These are phyloP conservation scores for Callocephalon fimbriatum DNA, from an alignment of 2,113 vertebrate species.

Conservation along the genomic window DNA sequence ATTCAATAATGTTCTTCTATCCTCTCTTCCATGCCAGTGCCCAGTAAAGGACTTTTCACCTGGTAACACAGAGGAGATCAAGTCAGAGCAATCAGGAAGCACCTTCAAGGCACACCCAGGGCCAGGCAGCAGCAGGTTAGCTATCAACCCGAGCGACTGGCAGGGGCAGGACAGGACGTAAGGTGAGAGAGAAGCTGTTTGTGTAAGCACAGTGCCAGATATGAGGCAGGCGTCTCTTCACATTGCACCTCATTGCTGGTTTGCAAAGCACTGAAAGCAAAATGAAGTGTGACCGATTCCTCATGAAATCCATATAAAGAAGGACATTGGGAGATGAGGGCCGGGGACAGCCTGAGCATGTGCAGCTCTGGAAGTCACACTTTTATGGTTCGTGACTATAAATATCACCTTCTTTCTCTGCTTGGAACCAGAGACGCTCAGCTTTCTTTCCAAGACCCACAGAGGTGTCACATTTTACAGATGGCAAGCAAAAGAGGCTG, in stretches of 20 bases:
- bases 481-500: not conserved
- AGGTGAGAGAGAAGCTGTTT: not conserved
- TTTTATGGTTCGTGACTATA: conserved; percentile 18
- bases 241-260: not conserved
- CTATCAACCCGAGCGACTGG: not conserved
- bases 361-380: not conserved
- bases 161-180: not conserved
- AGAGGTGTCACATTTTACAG: not conserved
- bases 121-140: not conserved
- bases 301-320: not conserved
- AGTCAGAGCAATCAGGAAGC: not conserved
- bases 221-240: not conserved
- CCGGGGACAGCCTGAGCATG: not conserved
- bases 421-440: conserved; percentile 13
- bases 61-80: not conserved
- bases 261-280: not conserved
- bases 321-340: not conserved
- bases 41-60: conserved; percentile 13
- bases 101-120: not conserved
- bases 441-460: not conserved
- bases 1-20: not conserved
- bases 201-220: not conserved
- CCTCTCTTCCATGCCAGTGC: not conserved
- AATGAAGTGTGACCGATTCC: not conserved
- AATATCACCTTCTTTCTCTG: conserved; percentile 13